Percentiles rank a stretch among this genome's conserved stretches.
Evolutionary conservation across 2,113 vertebrate species (phyloP).

Genomic region (Oriolus oriolus): DNA sequence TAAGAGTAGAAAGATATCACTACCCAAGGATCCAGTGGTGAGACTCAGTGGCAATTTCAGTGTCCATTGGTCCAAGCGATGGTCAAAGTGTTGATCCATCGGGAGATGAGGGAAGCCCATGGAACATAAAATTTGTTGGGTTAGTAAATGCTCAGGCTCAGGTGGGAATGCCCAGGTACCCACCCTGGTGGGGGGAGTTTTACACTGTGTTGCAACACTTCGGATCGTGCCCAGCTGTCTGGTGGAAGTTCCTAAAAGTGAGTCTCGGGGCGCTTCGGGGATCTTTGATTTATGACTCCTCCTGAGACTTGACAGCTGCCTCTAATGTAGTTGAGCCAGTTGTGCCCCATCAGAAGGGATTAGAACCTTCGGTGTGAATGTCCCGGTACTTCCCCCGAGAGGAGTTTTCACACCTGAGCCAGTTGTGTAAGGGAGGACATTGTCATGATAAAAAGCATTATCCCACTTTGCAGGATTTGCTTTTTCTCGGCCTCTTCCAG

Average conservation of each 20-base stretch:
- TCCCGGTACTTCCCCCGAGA: fast-evolving
- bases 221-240: not conserved
- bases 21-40: fast-evolving
- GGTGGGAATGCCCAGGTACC: not conserved
- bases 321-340: not conserved
- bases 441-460: not conserved
- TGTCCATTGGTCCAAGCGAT: not conserved
- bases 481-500: not conserved
- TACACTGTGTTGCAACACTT: not conserved
- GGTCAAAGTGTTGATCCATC: not conserved
- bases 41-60: not conserved
- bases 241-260: not conserved
- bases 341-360: not conserved
- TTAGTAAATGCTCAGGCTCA: not conserved
- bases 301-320: not conserved
- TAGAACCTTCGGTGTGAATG: not conserved
- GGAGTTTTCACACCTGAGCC: not conserved
- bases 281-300: not conserved
- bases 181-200: not conserved
- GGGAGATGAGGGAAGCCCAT: not conserved
- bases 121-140: not conserved
- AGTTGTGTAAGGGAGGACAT: not conserved
- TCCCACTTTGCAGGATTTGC: not conserved
- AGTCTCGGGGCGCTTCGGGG: fast-evolving
- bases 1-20: not conserved